Evolutionary conservation across 2,797 vertebrate species (phyloP).

Genomic region (Hapalemur alaotrensis): DNA sequence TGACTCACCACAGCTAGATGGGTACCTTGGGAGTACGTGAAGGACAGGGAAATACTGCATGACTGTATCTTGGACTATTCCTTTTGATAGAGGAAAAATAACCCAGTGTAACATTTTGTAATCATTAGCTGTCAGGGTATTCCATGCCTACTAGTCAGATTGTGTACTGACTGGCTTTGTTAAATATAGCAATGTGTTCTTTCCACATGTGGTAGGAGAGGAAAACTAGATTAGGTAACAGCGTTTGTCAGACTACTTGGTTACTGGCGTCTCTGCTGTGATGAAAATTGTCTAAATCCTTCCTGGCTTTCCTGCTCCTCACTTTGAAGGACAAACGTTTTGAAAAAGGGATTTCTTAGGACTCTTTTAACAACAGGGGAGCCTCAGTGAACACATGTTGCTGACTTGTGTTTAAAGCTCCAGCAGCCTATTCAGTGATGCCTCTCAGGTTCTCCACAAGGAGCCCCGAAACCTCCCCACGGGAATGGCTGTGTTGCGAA

Average conservation of each 20-base stretch:
- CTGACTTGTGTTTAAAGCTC: conserved; percentile 53
- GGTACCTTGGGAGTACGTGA: background rate
- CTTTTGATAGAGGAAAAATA: conserved; percentile 37
- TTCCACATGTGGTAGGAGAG: conserved; percentile 50
- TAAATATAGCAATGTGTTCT: conserved; percentile 56
- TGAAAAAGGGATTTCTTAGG: background rate
- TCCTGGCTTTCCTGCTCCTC: conserved; percentile 8
- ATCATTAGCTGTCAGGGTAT: background rate
- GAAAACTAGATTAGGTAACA: conserved; percentile 11
- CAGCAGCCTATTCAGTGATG: background rate
- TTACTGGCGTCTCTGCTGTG: conserved; percentile 2
- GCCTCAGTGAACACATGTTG: conserved; percentile 6
- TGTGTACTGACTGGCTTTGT: background rate
- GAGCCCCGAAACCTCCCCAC: conserved; percentile 8
- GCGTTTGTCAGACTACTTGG: background rate
- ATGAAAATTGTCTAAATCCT: conserved; percentile 33
- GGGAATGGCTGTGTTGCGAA: background rate
- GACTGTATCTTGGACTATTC: background rate
- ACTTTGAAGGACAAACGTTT: background rate
- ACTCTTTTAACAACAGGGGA: background rate
- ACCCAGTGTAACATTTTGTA: conserved; percentile 20
- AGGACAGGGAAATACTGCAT: background rate
- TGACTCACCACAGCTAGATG: background rate
- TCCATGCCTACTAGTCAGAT: conserved; percentile 19
- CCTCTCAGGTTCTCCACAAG: background rate